phyloP scores from a whole-genome alignment of 2,888 invertebrate species.

The Hermodice carunculata region DNA sequence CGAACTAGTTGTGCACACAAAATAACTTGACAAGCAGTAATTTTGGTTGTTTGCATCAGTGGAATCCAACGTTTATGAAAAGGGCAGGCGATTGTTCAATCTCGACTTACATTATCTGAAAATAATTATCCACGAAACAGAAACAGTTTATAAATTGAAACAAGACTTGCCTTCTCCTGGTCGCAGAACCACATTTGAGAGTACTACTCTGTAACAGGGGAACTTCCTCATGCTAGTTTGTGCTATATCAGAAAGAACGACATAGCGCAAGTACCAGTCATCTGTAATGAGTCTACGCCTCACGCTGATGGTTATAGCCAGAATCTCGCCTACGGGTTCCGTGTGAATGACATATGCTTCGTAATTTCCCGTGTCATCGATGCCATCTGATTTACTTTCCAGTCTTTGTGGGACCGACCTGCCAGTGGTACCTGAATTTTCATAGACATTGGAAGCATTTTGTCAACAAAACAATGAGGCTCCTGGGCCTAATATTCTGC shows the following conservation, averaged over 20 bases:
- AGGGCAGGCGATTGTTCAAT: too few species aligned
- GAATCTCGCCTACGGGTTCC: constrained; percentile 38
- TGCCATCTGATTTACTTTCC: constrained; percentile 28
- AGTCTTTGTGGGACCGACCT: constrained; percentile 33
- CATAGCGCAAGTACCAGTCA: constrained; percentile 40
- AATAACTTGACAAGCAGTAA: too few species aligned
- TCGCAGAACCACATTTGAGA: constrained; percentile 38
- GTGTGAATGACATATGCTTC: constrained; percentile 34
- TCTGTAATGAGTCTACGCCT: constrained; percentile 41
- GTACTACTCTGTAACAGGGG: constrained; percentile 37
- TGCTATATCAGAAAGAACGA: constrained; percentile 31
- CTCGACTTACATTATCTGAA: too few species aligned
- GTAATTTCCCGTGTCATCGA: constrained; percentile 20
- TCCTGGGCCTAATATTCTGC: too few species aligned
- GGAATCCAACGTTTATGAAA: too few species aligned
- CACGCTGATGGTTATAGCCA: constrained; percentile 37
- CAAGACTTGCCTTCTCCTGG: constrained; percentile 37
- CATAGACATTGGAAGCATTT: too few species aligned
- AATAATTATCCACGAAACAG: too few species aligned
- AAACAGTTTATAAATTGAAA: not conserved
- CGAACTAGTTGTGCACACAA: too few species aligned
- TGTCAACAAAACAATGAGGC: too few species aligned
- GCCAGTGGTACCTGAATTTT: constrained; percentile 39
- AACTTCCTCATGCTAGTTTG: constrained; percentile 29
- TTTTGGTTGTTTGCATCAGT: not conserved